Percentiles rank a stretch among this genome's conserved stretches.
Conservation (phyloP, 1,140 invertebrate species). For the Lepidurus packardi region DNA sequence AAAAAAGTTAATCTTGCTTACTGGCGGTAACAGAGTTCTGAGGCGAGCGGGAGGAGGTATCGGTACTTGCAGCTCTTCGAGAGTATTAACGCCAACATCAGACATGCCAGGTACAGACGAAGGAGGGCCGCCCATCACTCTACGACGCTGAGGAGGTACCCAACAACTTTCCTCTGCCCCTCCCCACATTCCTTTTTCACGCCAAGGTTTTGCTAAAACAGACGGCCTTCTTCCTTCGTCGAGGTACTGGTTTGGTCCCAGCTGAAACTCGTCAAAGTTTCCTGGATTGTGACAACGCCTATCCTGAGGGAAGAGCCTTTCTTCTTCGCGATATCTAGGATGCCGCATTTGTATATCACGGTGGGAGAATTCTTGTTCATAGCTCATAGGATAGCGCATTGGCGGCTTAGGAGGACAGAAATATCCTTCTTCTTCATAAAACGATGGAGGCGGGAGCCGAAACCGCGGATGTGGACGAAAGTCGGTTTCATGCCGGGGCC, state of each 20-base stretch:
- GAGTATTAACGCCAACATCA: background rate
- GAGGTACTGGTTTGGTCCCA: background rate
- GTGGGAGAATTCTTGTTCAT: background rate
- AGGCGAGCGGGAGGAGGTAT: background rate
- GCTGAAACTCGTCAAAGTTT: background rate
- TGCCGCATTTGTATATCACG: background rate
- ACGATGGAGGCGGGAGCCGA: background rate
- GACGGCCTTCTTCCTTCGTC: background rate
- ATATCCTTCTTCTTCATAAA: background rate
- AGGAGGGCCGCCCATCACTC: background rate
- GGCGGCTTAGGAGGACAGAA: background rate
- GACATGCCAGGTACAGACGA: background rate
- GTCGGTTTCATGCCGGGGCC: background rate
- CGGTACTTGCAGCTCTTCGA: background rate
- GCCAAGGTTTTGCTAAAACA: background rate
- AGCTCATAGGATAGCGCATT: background rate
- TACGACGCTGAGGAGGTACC: background rate
- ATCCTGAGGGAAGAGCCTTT: background rate
- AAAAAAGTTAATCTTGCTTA: background rate
- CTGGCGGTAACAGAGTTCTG: background rate
- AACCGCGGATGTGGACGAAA: background rate
- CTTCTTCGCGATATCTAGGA: background rate
- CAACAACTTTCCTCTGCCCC: background rate
- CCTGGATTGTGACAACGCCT: background rate
- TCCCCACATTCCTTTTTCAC: background rate